phyloP scores from a whole-genome alignment of 2,797 vertebrate species.

The Eurystomus glaucurus region DNA sequence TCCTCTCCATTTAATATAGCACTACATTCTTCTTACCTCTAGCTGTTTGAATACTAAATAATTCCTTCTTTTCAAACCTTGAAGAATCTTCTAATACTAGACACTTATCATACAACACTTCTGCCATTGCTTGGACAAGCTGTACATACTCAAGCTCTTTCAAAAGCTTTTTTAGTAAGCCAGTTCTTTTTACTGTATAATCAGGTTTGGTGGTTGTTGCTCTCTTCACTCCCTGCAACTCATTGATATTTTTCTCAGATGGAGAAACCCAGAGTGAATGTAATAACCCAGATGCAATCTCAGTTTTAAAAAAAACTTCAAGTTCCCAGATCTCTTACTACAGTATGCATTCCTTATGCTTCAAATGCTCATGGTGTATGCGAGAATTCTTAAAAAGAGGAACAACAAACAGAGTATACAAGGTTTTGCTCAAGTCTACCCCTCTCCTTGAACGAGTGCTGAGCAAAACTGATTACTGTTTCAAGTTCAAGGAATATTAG shows the following conservation, averaged over 20 bases:
- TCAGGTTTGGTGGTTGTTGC: not conserved
- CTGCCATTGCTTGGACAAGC: constrained; percentile 22
- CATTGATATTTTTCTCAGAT: not conserved
- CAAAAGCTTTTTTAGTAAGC: constrained; percentile 24
- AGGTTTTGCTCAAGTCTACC: not conserved
- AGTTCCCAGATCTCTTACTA: not conserved
- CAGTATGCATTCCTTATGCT: not conserved
- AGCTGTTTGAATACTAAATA: constrained; percentile 39
- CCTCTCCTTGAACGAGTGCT: not conserved
- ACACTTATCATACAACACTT: not conserved
- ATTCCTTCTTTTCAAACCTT: constrained; percentile 17
- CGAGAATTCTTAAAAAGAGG: not conserved
- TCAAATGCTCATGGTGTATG: rapidly evolving
- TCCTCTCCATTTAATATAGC: not conserved
- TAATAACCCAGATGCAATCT: not conserved
- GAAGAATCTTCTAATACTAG: constrained; percentile 23
- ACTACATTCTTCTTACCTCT: constrained; percentile 3
- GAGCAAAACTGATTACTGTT: not conserved
- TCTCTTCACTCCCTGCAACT: not conserved
- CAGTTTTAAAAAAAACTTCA: not conserved
- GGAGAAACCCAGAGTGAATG: not conserved
- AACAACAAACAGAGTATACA: not conserved
- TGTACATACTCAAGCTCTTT: not conserved
- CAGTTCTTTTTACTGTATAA: not conserved
- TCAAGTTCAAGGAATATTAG: not conserved